Percentiles rank a stretch among this genome's conserved stretches.
phyloP scores from a whole-genome alignment of 2,113 vertebrate species.

The Thamnaconus septentrionalis region DNA sequence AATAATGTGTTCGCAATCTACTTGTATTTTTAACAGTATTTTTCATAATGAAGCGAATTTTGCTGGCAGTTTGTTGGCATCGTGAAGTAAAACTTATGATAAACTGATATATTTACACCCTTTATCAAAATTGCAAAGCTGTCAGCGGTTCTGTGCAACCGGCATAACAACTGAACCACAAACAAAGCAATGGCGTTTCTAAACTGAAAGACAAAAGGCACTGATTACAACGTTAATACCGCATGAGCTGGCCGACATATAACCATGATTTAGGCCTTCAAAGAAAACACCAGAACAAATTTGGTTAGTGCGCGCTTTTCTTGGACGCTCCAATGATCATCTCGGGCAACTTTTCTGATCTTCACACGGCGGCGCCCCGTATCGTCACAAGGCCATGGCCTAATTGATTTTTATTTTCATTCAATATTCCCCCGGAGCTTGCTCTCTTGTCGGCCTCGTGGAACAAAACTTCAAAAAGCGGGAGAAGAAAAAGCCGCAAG shows the following conservation, averaged over 20 bases:
- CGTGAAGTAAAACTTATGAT: too few species aligned
- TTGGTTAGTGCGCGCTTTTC: constrained; percentile 69
- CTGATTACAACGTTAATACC: too few species aligned
- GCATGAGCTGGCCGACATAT: constrained; percentile 10
- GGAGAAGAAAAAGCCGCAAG: constrained; percentile 48
- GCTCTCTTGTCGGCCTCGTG: constrained; percentile 73
- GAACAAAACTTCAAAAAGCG: constrained; percentile 76
- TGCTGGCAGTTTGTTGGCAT: too few species aligned
- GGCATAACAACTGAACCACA: too few species aligned
- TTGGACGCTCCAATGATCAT: constrained; percentile 50
- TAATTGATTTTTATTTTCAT: constrained; percentile 85
- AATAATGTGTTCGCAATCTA: too few species aligned
- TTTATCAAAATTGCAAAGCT: too few species aligned
- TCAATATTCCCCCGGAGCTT: constrained; percentile 74
- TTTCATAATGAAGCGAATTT: too few species aligned
- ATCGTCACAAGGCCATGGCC: constrained; percentile 75
- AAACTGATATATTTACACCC: too few species aligned
- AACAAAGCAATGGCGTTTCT: too few species aligned
- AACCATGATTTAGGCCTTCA: constrained; percentile 46
- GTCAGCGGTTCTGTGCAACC: too few species aligned
- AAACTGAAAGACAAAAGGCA: too few species aligned
- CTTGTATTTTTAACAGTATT: too few species aligned
- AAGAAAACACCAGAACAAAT: constrained; percentile 71
- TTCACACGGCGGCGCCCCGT: constrained; percentile 69
- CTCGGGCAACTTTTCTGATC: constrained; percentile 62